Evolutionary conservation across 1,140 invertebrate genomes (phyloP).

Genomic region (Drosophila pachea): DNA sequence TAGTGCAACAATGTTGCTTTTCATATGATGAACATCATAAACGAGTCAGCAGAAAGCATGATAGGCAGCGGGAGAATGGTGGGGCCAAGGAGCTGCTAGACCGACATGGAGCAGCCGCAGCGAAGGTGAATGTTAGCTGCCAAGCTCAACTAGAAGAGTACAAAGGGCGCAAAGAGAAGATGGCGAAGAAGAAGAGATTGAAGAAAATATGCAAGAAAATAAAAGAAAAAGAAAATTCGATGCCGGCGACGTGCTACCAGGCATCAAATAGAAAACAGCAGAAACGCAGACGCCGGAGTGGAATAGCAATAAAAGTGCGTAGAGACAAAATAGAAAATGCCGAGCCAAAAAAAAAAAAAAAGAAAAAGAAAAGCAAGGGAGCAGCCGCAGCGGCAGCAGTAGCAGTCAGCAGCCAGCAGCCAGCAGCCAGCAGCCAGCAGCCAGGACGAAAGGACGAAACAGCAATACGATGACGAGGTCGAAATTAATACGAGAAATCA

Average conservation of each 20-base stretch:
- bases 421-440: not conserved
- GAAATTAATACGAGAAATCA: constrained; percentile 77
- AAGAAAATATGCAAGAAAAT: constrained; percentile 8
- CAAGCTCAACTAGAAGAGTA: constrained; percentile 50
- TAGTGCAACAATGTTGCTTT: constrained; percentile 73
- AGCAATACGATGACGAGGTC: constrained; percentile 68
- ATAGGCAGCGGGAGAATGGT: not conserved
- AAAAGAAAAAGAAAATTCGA: constrained; percentile 32
- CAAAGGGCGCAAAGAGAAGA: too few species aligned
- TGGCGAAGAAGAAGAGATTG: not conserved
- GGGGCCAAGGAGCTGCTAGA: constrained; percentile 21
- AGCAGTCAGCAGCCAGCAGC: constrained; percentile 10
- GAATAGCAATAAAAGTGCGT: constrained; percentile 72
- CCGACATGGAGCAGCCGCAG: not conserved
- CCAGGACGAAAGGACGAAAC: constrained; percentile 18
- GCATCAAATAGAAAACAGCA: constrained; percentile 61
- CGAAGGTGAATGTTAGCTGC: constrained; percentile 45
- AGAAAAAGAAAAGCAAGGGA: too few species aligned
- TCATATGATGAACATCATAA: constrained; percentile 68
- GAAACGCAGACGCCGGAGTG: constrained; percentile 35
- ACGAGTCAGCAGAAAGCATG: constrained; percentile 46
- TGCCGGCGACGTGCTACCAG: constrained; percentile 70
- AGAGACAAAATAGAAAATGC: constrained; percentile 64
- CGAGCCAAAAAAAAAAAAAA: constrained; percentile 6
- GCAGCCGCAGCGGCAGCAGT: too few species aligned